Base-by-base conservation (phyloP, 2,797 vertebrate species). In the Rhabdomys pumilio region DNA sequence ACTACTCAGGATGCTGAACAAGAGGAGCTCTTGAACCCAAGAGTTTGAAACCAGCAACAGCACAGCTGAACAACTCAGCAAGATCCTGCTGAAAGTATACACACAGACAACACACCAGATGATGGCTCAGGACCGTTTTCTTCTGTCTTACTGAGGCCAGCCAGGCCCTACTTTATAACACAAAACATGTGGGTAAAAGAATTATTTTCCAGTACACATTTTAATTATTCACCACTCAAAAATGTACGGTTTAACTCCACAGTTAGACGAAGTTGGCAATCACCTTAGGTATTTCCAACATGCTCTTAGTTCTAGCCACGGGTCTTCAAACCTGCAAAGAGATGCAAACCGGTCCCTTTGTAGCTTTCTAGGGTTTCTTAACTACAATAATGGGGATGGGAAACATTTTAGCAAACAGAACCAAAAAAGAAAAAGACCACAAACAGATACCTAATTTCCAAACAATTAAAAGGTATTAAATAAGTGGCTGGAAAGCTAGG, bases 391-490 rank as follows among this genome's bases (percentile, higher is more conserved):
- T 79, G 41, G 9, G 38, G 11, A 75, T 88, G 59, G 1, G 6
- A 65, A 26, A 2, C 59, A 80, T 31, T 76, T 50, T 87, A 87
- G 63, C 55, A 22, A 80, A 75, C 8, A 55, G 50, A 12, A 26
- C 53, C n/a, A 72, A 77, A 55, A 22, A 69, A 72, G 41, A 53
- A 73, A 84, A 94, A 24, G 7, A 73, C 20, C 31, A 53, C 76
- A 77, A 50, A 41, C 3, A 53, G 12, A 61, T 47, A 20, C 44
- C 89, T 38, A 59, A 75, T 81, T 94, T 97, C 95, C 90, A 82
- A 95, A 85, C 38, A 72, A 96, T 91, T 80, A 86, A 41, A 94
- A 91, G 44, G 53, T 15, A 94, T 59, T 81, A 91, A 65, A 41
- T 14, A 57, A 10, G 26, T 63, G 29, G 44, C 83, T 87, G 59